Conservation (phyloP, 2,113 vertebrate genomes). For the Tympanuchus pallidicinctus region DNA sequence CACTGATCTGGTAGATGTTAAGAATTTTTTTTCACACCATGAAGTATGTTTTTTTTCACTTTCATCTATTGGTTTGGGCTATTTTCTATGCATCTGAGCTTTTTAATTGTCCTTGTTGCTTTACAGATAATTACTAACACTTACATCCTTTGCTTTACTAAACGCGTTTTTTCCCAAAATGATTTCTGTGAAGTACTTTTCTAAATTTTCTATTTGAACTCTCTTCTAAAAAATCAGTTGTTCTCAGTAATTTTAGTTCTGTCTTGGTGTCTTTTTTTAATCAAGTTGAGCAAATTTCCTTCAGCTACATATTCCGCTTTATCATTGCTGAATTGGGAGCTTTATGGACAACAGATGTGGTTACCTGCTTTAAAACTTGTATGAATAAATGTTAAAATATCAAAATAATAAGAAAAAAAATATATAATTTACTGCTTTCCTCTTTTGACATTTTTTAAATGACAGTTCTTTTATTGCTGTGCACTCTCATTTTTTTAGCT, state of each 20-base stretch:
- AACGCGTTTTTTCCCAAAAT: background rate
- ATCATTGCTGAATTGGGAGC: background rate
- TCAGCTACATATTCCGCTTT: background rate
- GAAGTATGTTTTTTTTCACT: background rate
- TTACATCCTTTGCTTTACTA: slow-evolving; percentile 7
- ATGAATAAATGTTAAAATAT: background rate
- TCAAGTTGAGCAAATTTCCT: background rate
- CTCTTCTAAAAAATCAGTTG: background rate
- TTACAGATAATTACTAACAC: slow-evolving; percentile 7
- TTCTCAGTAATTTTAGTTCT: background rate
- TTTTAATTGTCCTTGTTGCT: slow-evolving; percentile 8
- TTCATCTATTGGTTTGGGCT: background rate
- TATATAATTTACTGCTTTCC: background rate
- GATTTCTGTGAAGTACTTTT: background rate
- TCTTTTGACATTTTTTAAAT: background rate
- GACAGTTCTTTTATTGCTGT: background rate
- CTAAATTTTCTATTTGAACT: slow-evolving; percentile 12
- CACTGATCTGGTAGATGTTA: background rate
- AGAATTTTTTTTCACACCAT: background rate
- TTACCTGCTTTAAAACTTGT: background rate
- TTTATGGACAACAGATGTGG: background rate
- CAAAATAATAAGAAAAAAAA: background rate
- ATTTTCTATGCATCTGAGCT: background rate
- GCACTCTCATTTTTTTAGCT: slow-evolving; percentile 61
- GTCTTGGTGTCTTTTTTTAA: background rate